These are phyloP conservation scores for Phthorimaea operculella DNA, from an alignment of 1,140 invertebrate genomes.

Conservation along the genomic window DNA sequence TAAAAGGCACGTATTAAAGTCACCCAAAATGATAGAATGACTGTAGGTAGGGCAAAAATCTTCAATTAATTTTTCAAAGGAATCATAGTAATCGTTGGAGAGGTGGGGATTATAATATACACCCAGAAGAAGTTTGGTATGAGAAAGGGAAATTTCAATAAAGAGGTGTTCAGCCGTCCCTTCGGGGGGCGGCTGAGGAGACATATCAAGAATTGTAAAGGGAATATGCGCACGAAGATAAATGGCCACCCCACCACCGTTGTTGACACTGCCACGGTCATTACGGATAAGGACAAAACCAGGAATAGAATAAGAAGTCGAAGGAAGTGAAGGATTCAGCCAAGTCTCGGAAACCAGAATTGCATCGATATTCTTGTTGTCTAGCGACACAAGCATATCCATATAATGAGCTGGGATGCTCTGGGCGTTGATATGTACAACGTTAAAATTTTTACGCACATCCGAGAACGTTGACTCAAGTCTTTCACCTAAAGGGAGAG, in stretches of 20 bases:
- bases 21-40: conserved; percentile 19
- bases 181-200: conserved; percentile 6
- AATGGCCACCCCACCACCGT: conserved; percentile 9
- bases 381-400: conserved; percentile 5
- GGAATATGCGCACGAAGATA: conserved; percentile 8
- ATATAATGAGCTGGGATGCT: conserved; percentile 12
- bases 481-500: neutral
- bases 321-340: conserved; percentile 13
- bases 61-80: conserved; percentile 16
- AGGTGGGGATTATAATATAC: conserved; percentile 20
- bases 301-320: conserved; percentile 8
- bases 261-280: conserved; percentile 8
- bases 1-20: conserved; percentile 17
- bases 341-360: conserved; percentile 12
- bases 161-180: conserved; percentile 17
- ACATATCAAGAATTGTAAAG: conserved; percentile 3
- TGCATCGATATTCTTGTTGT: neutral
- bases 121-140: conserved; percentile 10
- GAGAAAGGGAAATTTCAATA: conserved; percentile 8
- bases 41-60: conserved; percentile 8
- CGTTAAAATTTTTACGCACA: conserved; percentile 10
- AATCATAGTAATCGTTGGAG: conserved; percentile 13
- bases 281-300: conserved; percentile 14
- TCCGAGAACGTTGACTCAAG: neutral
- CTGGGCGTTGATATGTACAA: conserved; percentile 13